A percentile compares a stretch with the other conserved stretches of the same genome.
Evolutionary conservation across 1,140 invertebrate genomes (phyloP).

Genomic region (Asobara japonica): DNA sequence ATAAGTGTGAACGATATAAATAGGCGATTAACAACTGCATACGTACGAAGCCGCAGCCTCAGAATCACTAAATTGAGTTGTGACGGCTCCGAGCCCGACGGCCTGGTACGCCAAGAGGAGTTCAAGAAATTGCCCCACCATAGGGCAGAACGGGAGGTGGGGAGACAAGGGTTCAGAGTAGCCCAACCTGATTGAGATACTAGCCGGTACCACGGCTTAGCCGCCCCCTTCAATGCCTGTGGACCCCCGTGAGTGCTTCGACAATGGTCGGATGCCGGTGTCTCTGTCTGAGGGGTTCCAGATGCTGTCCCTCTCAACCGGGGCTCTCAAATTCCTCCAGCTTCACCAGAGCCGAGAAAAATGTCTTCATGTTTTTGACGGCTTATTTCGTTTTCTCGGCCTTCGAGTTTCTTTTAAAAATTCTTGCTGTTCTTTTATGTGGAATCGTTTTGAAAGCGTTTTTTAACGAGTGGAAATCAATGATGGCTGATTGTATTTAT

Average conservation of each 20-base stretch:
- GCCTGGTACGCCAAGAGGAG: constrained; percentile 40
- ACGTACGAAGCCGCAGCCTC: constrained; percentile 44
- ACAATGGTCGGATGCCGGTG: neutral
- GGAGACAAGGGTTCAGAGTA: constrained; percentile 46
- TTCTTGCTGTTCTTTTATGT: too few relatives aligned
- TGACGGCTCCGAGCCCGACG: constrained; percentile 58
- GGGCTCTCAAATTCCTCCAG: neutral
- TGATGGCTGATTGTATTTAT: too few relatives aligned
- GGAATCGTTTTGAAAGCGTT: too few relatives aligned
- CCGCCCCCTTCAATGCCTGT: constrained; percentile 40
- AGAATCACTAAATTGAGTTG: constrained; percentile 65
- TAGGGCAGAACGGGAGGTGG: constrained; percentile 36
- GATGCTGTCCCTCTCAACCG: neutral
- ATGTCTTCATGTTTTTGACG: too few relatives aligned
- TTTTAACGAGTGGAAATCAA: too few relatives aligned
- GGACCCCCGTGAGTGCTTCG: constrained; percentile 17
- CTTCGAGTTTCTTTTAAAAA: too few relatives aligned
- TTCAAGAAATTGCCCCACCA: constrained; percentile 35
- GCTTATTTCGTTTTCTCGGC: too few relatives aligned
- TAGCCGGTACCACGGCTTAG: constrained; percentile 54
- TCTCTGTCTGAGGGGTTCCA: neutral
- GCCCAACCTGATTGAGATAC: constrained; percentile 64
- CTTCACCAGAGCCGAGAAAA: too few relatives aligned
- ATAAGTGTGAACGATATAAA: neutral
- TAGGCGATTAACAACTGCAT: neutral